Percentiles rank a stretch among this genome's conserved stretches.
Evolutionary conservation across 2,888 invertebrate genomes (phyloP).

Genomic region (Stenodema calcarata): DNA sequence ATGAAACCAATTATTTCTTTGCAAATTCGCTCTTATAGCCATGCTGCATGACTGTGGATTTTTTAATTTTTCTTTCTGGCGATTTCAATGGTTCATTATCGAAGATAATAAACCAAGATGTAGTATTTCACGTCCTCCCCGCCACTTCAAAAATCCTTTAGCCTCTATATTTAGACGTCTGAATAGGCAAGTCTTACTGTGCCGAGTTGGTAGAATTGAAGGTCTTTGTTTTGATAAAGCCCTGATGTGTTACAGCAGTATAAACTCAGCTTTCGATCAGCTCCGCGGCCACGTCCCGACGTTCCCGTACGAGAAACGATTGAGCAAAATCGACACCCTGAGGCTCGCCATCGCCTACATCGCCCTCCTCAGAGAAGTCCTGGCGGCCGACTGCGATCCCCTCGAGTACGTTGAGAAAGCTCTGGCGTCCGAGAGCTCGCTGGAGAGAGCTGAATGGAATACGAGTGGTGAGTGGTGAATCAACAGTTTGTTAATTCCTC

Average conservation of each 20-base stretch:
- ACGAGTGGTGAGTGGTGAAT: constrained; percentile 79
- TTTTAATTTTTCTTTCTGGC: too few species aligned
- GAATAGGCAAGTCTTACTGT: too few species aligned
- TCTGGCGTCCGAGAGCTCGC: constrained; percentile 83
- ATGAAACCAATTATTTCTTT: too few species aligned
- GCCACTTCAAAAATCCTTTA: too few species aligned
- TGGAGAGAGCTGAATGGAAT: constrained; percentile 89
- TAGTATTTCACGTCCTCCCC: too few species aligned
- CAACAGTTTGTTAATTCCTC: too few species aligned
- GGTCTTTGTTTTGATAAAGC: constrained; percentile 18
- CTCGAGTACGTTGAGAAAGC: constrained; percentile 92
- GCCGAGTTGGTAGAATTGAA: not conserved
- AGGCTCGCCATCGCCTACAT: constrained; percentile 97
- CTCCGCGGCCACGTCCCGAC: constrained; percentile 97
- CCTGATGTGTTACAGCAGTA: constrained; percentile 76
- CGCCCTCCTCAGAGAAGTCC: constrained; percentile 86
- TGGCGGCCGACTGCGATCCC: constrained; percentile 89
- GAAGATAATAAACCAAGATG: too few species aligned
- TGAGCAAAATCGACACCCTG: constrained; percentile 98
- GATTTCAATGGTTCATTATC: too few species aligned
- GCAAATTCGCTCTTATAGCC: too few species aligned
- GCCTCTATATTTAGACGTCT: too few species aligned
- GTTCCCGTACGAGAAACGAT: constrained; percentile 96
- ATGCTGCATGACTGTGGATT: too few species aligned
- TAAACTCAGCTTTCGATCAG: constrained; percentile 99